Base-by-base conservation (phyloP, 1,140 invertebrate genomes). In the Scaptodrosophila lebanonensis region DNA sequence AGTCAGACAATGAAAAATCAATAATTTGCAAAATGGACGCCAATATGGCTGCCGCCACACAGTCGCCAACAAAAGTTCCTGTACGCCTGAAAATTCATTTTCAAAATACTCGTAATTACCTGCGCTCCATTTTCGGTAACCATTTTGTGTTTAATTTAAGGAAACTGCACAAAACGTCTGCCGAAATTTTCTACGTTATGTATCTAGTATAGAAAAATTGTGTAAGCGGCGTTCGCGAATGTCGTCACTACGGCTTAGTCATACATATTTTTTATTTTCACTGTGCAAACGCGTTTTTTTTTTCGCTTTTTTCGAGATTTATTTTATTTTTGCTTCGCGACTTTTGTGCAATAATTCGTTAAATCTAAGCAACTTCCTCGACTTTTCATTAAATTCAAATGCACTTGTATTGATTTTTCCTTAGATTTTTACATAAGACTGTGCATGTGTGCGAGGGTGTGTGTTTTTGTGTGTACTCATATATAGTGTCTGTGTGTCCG, bases 231-330 rank as follows among this genome's bases (percentile, higher is more conserved):
- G 42, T 36, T 48, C 62, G 62, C 39, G 53, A 52, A 84, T 84
- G 82, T 83, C 83, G 83, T 85, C 83, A 85, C 83, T 85, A n/a
- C n/a, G n/a, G 73, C 62, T 85, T 83, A 85, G 83, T 85, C 83
- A 85, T n/a, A n/a, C n/a, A n/a, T 85, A 82, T 43, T 76, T 76
- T 68, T 70, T 60, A 27, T 65, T 27, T 64, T 75, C 68, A 66
- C 58, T 56, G 16, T 38, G 33, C 53, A 51, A 60, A 61, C 42
- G 15, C 18, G 18, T 39, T 47, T 15, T 29, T 16, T 52, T 18
- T 43, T 47, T 39, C 9, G 1, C 17, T 43, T 50, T 40, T n/a
- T n/a, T n/a, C n/a, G n/a, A n/a, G n/a, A n/a, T n/a, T n/a, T n/a
- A n/a, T n/a, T n/a, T n/a, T n/a, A n/a, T 11, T 43, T 12, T 27